Conservation (phyloP, 2,888 invertebrate genomes). For the Diadromus collaris region DNA sequence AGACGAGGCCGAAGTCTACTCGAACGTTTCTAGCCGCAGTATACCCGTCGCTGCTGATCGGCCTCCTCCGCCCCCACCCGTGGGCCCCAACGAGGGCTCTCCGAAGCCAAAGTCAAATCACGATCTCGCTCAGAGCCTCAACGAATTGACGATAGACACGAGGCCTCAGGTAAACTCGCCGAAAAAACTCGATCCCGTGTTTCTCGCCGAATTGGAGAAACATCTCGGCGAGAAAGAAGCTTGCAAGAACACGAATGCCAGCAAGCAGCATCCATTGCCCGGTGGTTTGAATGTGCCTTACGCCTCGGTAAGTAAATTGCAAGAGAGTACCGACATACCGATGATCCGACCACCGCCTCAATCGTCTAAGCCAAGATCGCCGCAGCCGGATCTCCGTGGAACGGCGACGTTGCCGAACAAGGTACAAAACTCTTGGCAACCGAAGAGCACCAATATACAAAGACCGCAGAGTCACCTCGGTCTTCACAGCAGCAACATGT, state of each 20-base stretch:
- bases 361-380: slow-evolving; percentile 74
- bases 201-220: slow-evolving; percentile 85
- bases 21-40: slow-evolving; percentile 68
- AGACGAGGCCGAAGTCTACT: slow-evolving; percentile 68
- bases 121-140: slow-evolving; percentile 73
- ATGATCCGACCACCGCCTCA: slow-evolving; percentile 81
- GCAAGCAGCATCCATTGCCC: slow-evolving; percentile 64
- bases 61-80: slow-evolving; percentile 58
- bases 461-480: slow-evolving; percentile 69
- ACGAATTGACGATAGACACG: slow-evolving; percentile 69
- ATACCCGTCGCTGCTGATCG: slow-evolving; percentile 22
- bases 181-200: slow-evolving; percentile 82
- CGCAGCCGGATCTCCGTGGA: slow-evolving; percentile 68
- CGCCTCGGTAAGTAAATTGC: slow-evolving; percentile 63
- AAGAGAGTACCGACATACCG: slow-evolving; percentile 77
- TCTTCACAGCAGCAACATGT: slow-evolving; percentile 56
- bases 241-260: slow-evolving; percentile 79
- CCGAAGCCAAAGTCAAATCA: slow-evolving; percentile 73
- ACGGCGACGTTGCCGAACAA: slow-evolving; percentile 72
- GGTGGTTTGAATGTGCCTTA: slow-evolving; percentile 53
- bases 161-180: slow-evolving; percentile 71
- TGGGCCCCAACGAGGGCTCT: slow-evolving; percentile 73
- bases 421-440: slow-evolving; percentile 78
- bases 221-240: slow-evolving; percentile 81
- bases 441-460: slow-evolving; percentile 73